phyloP scores from a whole-genome alignment of 2,113 vertebrate genomes.

The Eretmochelys imbricata region DNA sequence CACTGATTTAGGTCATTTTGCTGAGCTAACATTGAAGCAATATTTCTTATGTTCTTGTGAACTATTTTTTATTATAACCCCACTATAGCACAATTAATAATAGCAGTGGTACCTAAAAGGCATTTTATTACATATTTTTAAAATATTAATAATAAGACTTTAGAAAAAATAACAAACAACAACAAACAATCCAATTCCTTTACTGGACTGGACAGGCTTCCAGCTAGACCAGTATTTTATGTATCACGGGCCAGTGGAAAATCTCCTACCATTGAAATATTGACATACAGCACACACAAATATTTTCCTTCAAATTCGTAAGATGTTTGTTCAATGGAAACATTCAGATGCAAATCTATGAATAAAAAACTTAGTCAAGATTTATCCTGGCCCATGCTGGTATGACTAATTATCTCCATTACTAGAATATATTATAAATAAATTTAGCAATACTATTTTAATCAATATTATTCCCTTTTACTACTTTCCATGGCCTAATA shows the following conservation, averaged over 20 bases:
- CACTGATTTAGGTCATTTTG: not conserved
- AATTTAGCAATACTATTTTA: constrained; percentile 26
- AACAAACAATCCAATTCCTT: not conserved
- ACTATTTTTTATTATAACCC: not conserved
- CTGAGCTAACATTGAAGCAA: not conserved
- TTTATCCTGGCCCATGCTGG: constrained; percentile 29
- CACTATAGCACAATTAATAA: not conserved
- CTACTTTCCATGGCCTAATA: not conserved
- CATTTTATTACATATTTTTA: not conserved
- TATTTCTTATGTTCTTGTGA: not conserved
- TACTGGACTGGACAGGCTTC: not conserved
- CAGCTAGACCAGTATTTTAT: not conserved
- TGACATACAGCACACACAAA: constrained; percentile 50
- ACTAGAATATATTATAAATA: constrained; percentile 44
- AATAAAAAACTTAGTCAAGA: constrained; percentile 51
- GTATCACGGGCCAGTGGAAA: not conserved
- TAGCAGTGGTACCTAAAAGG: not conserved
- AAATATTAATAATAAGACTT: not conserved
- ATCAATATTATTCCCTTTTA: constrained; percentile 43
- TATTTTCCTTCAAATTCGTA: constrained; percentile 65
- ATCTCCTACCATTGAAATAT: constrained; percentile 44
- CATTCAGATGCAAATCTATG: constrained; percentile 33
- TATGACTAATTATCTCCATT: constrained; percentile 52
- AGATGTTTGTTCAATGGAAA: constrained; percentile 49
- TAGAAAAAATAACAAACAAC: not conserved